Evolutionary conservation across 2,113 vertebrate genomes (phyloP), one percentile per base, ranked within the genome.

Genomic region (Stomatorhinus ivindoensis): DNA sequence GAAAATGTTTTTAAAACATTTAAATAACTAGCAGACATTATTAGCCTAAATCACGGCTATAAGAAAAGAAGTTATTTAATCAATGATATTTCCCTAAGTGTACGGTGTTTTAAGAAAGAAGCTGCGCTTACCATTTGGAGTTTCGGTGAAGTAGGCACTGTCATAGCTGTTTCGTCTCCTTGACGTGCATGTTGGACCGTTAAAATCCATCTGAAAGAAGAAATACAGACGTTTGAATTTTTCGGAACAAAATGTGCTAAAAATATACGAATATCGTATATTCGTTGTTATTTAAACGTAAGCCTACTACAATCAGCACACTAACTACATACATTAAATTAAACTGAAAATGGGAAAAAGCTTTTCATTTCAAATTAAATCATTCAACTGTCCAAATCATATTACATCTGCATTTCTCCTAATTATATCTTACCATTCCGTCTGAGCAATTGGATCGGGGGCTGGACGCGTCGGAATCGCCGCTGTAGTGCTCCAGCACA

Each of bases 391-490:
- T 17, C 35, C 73, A 80, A 80, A 19, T 80, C 31, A 39, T 76
- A 5, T 13, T 17, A 1, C 35, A 39, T 80, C 15, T 8, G 24
- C 42, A 8, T 84, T 46, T 82, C 24, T 84, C 11, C 5, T 65
- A 21, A 89, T 61, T 27, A 10, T 48, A 19, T 90, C 97, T 98
- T 94, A 99, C 98, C 98, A 98, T 99, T 96, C 98, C 98, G 1
- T 99, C 98, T 0, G 98, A 99, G 94, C 98, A 99, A 95, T 96
- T 99, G 94, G 98, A 99, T 13, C 97, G 96, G 3, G 98, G 98
- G 92, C 98, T 99, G 95, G 98, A 99, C 11, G 97, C 97, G 1
- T 99, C 98, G 0, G 98, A 99, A 90, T 99, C 98, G 65, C 97
- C 98, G 47, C 97, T 98, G 95, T 99, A 99, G 91, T 97, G 97